These are phyloP conservation scores for Venustoraphidia nigricollis DNA, from an alignment of 2,888 invertebrate genomes.

Conservation along the genomic window DNA sequence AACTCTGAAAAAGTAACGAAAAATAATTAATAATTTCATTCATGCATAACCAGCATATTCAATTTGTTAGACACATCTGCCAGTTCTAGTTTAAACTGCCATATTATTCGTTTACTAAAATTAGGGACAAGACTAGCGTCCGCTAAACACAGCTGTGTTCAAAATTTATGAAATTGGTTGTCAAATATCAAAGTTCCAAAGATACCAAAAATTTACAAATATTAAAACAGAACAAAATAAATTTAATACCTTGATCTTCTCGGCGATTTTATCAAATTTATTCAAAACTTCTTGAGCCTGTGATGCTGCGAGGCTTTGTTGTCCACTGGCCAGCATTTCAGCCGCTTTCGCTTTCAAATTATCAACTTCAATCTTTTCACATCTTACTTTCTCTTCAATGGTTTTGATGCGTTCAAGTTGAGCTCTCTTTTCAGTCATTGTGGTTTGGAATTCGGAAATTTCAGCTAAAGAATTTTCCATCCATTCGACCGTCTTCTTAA, in stretches of 20 bases:
- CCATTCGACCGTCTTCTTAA: constrained; percentile 67
- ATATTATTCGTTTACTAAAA: too few relatives aligned
- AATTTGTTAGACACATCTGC: too few relatives aligned
- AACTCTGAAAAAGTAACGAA: constrained; percentile 27
- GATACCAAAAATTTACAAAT: neutral
- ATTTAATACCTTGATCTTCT: constrained; percentile 45
- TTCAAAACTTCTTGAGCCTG: constrained; percentile 76
- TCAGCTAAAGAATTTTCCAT: constrained; percentile 61
- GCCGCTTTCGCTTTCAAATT: constrained; percentile 66
- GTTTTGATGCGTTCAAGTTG: constrained; percentile 75
- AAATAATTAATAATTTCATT: neutral
- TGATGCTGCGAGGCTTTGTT: constrained; percentile 66
- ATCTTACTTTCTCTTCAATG: constrained; percentile 74
- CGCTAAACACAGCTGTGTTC: too few relatives aligned
- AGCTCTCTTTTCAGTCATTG: constrained; percentile 71
- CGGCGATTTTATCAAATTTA: constrained; percentile 65
- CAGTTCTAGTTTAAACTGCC: too few relatives aligned
- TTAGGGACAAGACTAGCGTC: too few relatives aligned
- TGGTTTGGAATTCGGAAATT: constrained; percentile 57
- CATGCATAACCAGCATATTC: too few relatives aligned
- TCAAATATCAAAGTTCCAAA: too few relatives aligned
- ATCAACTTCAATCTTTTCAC: constrained; percentile 83
- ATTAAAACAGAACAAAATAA: constrained; percentile 1
- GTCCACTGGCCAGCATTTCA: constrained; percentile 74
- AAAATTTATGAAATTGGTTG: neutral